These are phyloP conservation scores for Onychomys torridus DNA, from an alignment of 2,797 vertebrate genomes.

Conservation along the genomic window DNA sequence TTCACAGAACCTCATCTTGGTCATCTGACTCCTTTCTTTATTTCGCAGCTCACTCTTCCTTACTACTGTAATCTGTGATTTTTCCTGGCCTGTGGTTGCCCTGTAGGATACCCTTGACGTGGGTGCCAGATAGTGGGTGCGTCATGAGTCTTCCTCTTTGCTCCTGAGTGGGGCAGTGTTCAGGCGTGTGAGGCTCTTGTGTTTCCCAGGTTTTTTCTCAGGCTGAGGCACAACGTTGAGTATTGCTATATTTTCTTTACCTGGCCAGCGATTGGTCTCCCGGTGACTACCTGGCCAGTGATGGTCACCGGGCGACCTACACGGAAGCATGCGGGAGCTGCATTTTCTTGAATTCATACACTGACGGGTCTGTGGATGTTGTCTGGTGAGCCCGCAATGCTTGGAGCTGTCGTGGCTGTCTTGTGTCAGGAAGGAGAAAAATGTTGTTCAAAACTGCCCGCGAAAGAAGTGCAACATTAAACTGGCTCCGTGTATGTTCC, in stretches of 20 bases:
- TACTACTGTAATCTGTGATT: background rate
- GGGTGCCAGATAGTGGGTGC: background rate
- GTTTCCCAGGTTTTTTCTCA: background rate
- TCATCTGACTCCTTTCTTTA: background rate
- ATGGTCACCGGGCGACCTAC: background rate
- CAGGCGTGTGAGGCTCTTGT: background rate
- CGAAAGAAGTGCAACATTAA: background rate
- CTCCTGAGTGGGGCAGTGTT: background rate
- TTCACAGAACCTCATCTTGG: background rate
- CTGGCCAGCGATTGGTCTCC: background rate
- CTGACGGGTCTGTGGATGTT: background rate
- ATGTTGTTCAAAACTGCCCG: background rate
- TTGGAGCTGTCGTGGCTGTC: background rate
- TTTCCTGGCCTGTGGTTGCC: background rate
- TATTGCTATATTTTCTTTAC: background rate
- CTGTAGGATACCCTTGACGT: background rate
- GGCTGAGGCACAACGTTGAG: background rate
- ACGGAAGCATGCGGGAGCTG: background rate
- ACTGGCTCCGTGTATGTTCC: background rate
- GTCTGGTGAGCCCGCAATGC: background rate
- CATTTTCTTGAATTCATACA: background rate
- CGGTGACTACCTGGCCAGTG: background rate
- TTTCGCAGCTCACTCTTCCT: background rate
- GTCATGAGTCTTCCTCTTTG: background rate
- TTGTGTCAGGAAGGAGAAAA: conserved; percentile 2